Percentiles rank a stretch among this genome's conserved stretches.
Evolutionary conservation across 2,888 invertebrate genomes (phyloP).

Genomic region (Griposia aprilina): DNA sequence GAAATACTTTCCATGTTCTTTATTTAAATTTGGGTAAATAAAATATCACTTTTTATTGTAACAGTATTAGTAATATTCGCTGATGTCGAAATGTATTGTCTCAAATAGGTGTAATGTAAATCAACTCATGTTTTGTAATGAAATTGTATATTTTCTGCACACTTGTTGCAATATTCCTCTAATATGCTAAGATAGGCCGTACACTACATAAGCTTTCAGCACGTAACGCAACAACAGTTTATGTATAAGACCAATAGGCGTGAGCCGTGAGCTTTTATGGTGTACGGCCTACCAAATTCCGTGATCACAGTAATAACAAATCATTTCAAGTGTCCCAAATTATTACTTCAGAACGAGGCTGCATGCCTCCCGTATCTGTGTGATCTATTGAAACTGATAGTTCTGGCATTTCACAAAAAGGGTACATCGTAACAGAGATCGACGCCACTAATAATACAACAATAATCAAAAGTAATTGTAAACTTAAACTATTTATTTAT

Average conservation of each 20-base stretch:
- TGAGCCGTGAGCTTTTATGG: slow-evolving; percentile 26
- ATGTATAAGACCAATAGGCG: slow-evolving; percentile 31
- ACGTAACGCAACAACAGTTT: slow-evolving; percentile 34
- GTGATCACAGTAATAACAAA: slow-evolving; percentile 61
- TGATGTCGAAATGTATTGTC: slow-evolving; percentile 42
- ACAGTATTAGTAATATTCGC: slow-evolving; percentile 48
- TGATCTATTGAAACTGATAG: slow-evolving; percentile 23
- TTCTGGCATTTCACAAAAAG: slow-evolving; percentile 50
- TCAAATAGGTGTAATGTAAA: slow-evolving; percentile 52
- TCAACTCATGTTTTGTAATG: slow-evolving; percentile 52
- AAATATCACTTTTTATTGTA: slow-evolving; percentile 42
- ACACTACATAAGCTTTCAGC: slow-evolving; percentile 39
- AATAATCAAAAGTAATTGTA: slow-evolving; percentile 85
- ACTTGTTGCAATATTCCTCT: slow-evolving; percentile 53
- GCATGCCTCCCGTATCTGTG: slow-evolving; percentile 27
- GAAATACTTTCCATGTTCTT: slow-evolving; percentile 32
- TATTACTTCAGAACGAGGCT: slow-evolving; percentile 35
- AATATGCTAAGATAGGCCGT: slow-evolving; percentile 49
- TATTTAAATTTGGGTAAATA: slow-evolving; percentile 49
- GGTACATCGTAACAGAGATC: slow-evolving; percentile 59
- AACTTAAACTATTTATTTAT: slow-evolving; percentile 90
- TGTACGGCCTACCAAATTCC: slow-evolving; percentile 45
- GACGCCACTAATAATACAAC: slow-evolving; percentile 80
- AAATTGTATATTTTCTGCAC: slow-evolving; percentile 60
- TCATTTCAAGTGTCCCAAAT: slow-evolving; percentile 45